These are phyloP conservation scores for Pangasianodon gigas DNA, from an alignment of 2,113 vertebrate genomes.

Conservation along the genomic window DNA sequence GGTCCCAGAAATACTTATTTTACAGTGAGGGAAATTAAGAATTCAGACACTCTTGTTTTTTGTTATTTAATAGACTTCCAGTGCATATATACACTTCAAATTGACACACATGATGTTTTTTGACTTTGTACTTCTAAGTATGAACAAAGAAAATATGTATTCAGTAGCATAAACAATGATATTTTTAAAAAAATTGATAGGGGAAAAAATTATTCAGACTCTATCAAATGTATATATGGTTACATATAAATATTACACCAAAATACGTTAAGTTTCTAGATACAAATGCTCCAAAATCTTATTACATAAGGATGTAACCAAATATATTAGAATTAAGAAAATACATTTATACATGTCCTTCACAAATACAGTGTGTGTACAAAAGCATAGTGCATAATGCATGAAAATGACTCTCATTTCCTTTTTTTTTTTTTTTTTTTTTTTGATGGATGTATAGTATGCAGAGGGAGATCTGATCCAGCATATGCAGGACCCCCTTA, in stretches of 20 bases:
- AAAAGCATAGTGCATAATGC: neutral
- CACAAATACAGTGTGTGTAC: neutral
- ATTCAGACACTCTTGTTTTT: too few species aligned
- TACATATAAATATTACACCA: neutral
- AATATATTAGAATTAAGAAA: neutral
- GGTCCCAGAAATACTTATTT: too few species aligned
- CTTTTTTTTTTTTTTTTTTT: neutral
- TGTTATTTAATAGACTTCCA: too few species aligned
- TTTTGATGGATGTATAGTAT: slow-evolving; percentile 62
- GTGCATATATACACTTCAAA: too few species aligned
- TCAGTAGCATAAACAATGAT: neutral
- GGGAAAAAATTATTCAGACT: neutral
- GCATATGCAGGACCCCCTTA: slow-evolving; percentile 71
- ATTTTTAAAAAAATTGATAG: too few species aligned
- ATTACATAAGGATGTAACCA: neutral
- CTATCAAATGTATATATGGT: neutral
- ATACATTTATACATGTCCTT: neutral
- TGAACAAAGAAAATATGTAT: neutral
- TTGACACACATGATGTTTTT: too few species aligned
- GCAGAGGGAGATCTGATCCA: slow-evolving; percentile 83
- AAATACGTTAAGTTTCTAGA: neutral
- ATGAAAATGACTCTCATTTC: neutral
- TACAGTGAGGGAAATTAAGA: too few species aligned
- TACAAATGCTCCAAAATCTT: neutral
- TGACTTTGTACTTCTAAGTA: too few species aligned